Conservation (phyloP, 2,797 vertebrate genomes). For the Zonotrichia albicollis region DNA sequence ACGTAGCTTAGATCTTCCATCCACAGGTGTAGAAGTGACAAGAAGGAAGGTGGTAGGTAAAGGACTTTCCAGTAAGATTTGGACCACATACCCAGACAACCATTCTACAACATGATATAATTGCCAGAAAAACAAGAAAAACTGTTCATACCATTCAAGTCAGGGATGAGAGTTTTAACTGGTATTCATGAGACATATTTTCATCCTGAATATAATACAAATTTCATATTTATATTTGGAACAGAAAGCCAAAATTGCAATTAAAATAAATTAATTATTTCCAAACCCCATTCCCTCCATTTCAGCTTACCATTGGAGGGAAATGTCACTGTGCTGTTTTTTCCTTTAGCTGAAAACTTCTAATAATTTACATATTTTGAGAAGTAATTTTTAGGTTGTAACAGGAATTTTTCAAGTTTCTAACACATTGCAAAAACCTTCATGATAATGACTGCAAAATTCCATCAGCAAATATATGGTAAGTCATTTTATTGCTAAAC, state of each 20-base stretch:
- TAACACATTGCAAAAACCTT: not conserved
- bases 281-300: rapidly evolving
- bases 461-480: not conserved
- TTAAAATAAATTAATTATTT: not conserved
- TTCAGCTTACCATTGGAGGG: not conserved
- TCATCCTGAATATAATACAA: not conserved
- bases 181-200: not conserved
- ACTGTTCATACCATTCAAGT: not conserved
- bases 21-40: not conserved
- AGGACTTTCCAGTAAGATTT: not conserved
- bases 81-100: not conserved
- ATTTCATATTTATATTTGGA: not conserved
- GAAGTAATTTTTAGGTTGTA: not conserved
- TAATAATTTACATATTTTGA: not conserved
- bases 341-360: not conserved
- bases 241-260: not conserved
- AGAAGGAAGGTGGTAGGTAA: not conserved
- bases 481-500: not conserved
- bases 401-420: not conserved
- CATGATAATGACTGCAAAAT: not conserved
- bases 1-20: not conserved
- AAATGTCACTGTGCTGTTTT: not conserved
- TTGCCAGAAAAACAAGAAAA: not conserved
- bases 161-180: not conserved
- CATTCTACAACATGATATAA: not conserved